phyloP scores from a whole-genome alignment of 2,888 invertebrate species.

The Scaptomyza flava region DNA sequence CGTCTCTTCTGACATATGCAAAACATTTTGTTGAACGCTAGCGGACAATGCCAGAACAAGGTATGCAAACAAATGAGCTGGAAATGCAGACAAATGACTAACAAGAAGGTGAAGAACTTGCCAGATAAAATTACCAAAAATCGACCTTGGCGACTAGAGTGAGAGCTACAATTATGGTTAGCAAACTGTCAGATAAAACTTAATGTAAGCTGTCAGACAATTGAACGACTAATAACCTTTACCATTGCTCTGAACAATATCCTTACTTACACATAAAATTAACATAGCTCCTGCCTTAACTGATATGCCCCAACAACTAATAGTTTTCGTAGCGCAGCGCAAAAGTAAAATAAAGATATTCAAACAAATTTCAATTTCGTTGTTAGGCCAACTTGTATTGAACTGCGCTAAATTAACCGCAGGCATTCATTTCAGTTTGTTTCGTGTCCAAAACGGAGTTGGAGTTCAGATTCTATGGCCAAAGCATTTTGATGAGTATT shows the following conservation, averaged over 20 bases:
- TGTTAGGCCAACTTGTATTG: conserved; percentile 51
- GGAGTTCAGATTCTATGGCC: conserved; percentile 47
- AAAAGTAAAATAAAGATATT: conserved; percentile 55
- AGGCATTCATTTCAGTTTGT: conserved; percentile 62
- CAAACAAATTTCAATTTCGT: conserved; percentile 71
- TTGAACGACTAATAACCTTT: no score
- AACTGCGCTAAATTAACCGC: conserved; percentile 77
- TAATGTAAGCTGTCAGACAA: no score
- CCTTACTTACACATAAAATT: no score
- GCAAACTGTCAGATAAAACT: no score
- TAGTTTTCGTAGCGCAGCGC: conserved; percentile 29
- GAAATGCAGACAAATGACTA: conserved; percentile 68
- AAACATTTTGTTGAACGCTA: conserved; percentile 68
- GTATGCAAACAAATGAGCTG: conserved; percentile 60
- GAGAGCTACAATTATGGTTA: conserved; percentile 19
- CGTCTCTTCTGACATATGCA: conserved; percentile 69
- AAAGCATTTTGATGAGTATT: conserved; percentile 78
- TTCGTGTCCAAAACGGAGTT: conserved; percentile 36
- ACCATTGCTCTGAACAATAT: no score
- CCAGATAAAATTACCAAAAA: conserved; percentile 19
- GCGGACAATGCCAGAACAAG: conserved; percentile 37
- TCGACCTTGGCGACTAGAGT: conserved; percentile 22
- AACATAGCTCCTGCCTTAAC: not conserved
- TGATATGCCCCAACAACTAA: conserved; percentile 17
- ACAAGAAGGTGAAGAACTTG: conserved; percentile 58